A percentile compares a stretch with the other conserved stretches of the same genome.
Conservation (phyloP, 2,113 vertebrate species). For the Pleuronectes platessa region DNA sequence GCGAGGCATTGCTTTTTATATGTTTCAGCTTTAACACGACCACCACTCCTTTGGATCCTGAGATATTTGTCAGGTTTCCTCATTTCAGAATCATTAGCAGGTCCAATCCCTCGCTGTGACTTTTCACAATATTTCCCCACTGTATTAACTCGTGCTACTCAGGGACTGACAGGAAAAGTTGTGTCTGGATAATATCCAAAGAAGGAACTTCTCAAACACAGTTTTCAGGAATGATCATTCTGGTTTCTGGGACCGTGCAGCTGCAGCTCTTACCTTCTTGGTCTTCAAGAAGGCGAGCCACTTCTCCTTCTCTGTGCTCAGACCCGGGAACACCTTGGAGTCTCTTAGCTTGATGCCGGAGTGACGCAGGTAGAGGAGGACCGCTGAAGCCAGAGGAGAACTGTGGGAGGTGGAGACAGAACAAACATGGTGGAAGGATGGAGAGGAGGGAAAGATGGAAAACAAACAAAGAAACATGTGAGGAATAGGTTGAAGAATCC, state of each 20-base stretch:
- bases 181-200: too few species aligned
- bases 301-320: slow-evolving; percentile 91
- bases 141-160: too few species aligned
- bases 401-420: slow-evolving; percentile 64
- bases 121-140: too few species aligned
- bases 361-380: slow-evolving; percentile 89
- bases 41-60: too few species aligned
- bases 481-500: not conserved
- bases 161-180: too few species aligned
- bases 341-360: slow-evolving; percentile 89
- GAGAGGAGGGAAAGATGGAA: not conserved
- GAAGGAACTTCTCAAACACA: too few species aligned
- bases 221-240: too few species aligned
- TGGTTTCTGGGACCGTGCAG: not conserved
- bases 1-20: too few species aligned
- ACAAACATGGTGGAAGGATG: not conserved
- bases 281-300: slow-evolving; percentile 92
- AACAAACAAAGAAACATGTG: not conserved
- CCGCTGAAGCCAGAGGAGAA: slow-evolving; percentile 88
- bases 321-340: slow-evolving; percentile 80
- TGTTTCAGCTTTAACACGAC: too few species aligned
- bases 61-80: too few species aligned
- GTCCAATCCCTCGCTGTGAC: too few species aligned
- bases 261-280: slow-evolving; percentile 85
- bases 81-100: too few species aligned